phyloP scores from a whole-genome alignment of 1,140 invertebrate species.

The Penaeus japonicus region DNA sequence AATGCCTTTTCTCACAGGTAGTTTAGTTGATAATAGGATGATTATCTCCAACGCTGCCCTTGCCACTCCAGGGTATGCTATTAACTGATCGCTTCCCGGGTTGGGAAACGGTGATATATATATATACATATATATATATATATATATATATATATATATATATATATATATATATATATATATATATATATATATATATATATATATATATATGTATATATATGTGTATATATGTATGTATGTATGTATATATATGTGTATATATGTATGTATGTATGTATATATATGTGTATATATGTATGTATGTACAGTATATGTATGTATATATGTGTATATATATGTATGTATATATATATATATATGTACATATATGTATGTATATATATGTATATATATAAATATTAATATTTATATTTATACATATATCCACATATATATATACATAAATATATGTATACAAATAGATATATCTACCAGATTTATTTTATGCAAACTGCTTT shows the following conservation, averaged over 20 bases:
- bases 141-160: too few relatives aligned
- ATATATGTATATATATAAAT: conserved; percentile 18
- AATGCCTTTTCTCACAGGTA: not conserved
- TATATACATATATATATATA: not conserved
- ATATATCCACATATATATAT: conserved; percentile 8
- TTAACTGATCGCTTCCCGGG: not conserved
- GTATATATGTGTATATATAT: conserved; percentile 18
- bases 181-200: not conserved
- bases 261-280: not conserved
- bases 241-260: too few relatives aligned
- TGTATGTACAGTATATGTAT: too few relatives aligned
- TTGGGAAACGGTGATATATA: not conserved
- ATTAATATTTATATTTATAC: not conserved
- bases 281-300: not conserved
- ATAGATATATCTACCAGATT: too few relatives aligned
- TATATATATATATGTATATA: not conserved
- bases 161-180: too few relatives aligned
- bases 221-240: not conserved
- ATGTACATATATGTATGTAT: conserved; percentile 19
- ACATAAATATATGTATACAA: not conserved
- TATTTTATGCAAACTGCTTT: too few relatives aligned
- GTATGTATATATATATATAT: conserved; percentile 9
- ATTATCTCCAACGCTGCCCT: not conserved
- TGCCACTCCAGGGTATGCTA: not conserved
- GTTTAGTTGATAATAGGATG: not conserved